Evolutionary conservation across 1,140 invertebrate genomes (phyloP), one percentile per base, ranked within the genome.

Genomic region (Drosophila rhopaloa): DNA sequence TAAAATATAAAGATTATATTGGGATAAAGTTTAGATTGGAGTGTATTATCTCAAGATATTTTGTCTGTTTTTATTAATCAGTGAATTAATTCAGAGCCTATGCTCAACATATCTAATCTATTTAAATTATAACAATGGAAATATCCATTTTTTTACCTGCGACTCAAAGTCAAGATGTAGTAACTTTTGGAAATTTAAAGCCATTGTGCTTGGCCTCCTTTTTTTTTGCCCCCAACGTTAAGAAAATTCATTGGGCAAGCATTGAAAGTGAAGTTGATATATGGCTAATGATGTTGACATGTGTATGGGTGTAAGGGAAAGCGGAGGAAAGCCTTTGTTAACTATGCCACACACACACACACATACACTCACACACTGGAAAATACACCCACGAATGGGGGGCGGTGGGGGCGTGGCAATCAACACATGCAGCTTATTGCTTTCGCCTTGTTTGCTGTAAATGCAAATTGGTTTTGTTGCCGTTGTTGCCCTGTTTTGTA

Each of bases 221-320:
- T 41, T 38, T 48, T 35, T 9, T 9, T 2, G 24, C 11, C 10
- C n/a, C 9, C 24, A 24, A 24, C 24, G 16, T 37, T n/a, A 32
- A 68, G 14, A 27, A 37, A 55, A 54, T 67, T 67, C 40, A 70
- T 70, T 71, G 67, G 65, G 63, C 27, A 41, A 40, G 43, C 76
- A 44, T 58, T 50, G 37, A 81, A 63, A 75, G 68, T 66, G 73
- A 70, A 78, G 59, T 78, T 86, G 76, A 83, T 83, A 78, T 81
- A 86, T 81, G 60, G 74, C 83, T 85, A 79, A 86, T 85, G 79
- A 86, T 79, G 78, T 81, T 85, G 83, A 88, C 83, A 78, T 57
- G 67, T 40, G 16, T 47, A 8, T 44, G 41, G 14, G 32, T 43
- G 37, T 5, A 5, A 37, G 40, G n/a, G 24, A 35, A 14, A 38